Evolutionary conservation across 2,113 vertebrate species (phyloP).

Genomic region (Spea multiplicata): DNA sequence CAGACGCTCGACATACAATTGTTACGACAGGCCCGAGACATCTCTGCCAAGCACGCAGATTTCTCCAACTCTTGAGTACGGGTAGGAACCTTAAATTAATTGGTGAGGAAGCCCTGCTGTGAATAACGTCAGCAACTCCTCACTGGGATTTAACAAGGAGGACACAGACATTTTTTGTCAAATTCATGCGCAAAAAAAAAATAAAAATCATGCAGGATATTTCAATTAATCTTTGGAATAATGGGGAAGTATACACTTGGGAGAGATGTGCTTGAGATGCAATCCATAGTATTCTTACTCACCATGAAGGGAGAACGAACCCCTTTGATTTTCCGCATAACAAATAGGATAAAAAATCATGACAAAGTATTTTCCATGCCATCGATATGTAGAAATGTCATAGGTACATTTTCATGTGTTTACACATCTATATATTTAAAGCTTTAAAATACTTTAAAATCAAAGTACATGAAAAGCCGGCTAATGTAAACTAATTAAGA

Average conservation of each 20-base stretch:
- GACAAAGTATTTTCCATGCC: background rate
- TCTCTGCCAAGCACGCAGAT: conserved; percentile 39
- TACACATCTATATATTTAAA: no score
- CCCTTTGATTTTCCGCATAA: conserved; percentile 24
- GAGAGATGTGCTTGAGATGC: conserved; percentile 33
- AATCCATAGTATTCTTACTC: conserved; percentile 15
- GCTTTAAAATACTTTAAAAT: no score
- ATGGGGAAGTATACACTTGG: conserved; percentile 23
- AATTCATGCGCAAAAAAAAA: conserved; percentile 29
- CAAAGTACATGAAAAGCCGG: no score
- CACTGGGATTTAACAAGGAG: conserved; percentile 43
- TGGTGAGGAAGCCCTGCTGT: conserved; percentile 46
- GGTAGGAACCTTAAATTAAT: conserved; percentile 45
- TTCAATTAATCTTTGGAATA: conserved; percentile 42
- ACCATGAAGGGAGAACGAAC: conserved; percentile 12
- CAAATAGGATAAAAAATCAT: conserved; percentile 20
- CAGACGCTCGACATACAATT: conserved; percentile 37
- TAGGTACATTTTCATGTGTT: no score
- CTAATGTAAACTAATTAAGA: no score
- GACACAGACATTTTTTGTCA: conserved; percentile 43
- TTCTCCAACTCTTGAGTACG: conserved; percentile 39
- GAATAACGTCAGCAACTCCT: conserved; percentile 38
- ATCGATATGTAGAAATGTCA: no score
- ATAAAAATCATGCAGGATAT: conserved; percentile 38
- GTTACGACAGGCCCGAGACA: conserved; percentile 43